Evolutionary conservation across 2,113 vertebrate species (phyloP).

Genomic region (Microcebus ravelobensis): DNA sequence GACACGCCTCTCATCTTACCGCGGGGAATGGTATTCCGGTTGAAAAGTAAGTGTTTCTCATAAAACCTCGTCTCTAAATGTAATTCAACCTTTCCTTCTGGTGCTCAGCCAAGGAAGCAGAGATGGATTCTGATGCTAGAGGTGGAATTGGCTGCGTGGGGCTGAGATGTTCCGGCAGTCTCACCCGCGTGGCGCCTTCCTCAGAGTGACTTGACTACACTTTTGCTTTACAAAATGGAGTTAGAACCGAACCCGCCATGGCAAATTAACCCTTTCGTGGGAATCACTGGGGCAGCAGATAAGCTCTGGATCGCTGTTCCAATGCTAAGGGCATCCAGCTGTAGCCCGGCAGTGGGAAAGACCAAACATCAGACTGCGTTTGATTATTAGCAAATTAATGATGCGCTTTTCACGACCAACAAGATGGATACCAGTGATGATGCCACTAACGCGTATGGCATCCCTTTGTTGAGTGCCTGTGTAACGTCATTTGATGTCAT

Average conservation of each 20-base stretch:
- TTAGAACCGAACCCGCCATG: not conserved
- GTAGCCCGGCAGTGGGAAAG: not conserved
- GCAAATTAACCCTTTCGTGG: not conserved
- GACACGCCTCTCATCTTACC: not conserved
- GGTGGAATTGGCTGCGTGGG: not conserved
- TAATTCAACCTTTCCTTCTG: not conserved
- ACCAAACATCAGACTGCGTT: not conserved
- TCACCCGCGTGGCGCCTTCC: not conserved
- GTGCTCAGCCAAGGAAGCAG: not conserved
- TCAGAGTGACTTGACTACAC: not conserved
- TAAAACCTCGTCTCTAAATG: not conserved
- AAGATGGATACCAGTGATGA: not conserved
- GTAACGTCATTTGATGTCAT: not conserved
- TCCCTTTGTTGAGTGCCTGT: not conserved
- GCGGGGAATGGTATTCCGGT: not conserved
- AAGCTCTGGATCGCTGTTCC: not conserved
- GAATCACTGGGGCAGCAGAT: not conserved
- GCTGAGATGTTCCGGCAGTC: not conserved
- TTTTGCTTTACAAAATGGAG: not conserved
- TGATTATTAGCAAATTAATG: not conserved
- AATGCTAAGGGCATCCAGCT: not conserved
- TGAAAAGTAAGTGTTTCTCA: not conserved
- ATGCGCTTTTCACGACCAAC: not conserved
- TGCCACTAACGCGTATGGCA: fast-evolving
- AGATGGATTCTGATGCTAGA: not conserved